Conservation (phyloP, 2,113 vertebrate genomes). For the Uropsilus gracilis region DNA sequence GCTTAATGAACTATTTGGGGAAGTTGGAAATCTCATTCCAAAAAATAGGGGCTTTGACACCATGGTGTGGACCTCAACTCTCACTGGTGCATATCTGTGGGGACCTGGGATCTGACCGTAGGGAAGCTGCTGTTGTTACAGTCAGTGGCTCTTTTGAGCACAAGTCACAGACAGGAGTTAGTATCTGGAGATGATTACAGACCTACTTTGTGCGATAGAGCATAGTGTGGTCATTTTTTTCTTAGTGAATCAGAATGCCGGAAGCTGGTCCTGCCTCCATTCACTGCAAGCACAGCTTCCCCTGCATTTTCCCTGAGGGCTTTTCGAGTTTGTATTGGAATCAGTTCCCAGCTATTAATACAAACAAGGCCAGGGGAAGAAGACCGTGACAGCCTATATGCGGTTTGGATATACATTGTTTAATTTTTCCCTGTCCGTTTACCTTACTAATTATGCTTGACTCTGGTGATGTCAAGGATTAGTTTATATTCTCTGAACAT, state of each 20-base stretch:
- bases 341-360: background rate
- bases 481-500: slow-evolving; percentile 14
- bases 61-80: rapidly evolving
- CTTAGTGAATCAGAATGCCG: background rate
- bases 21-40: background rate
- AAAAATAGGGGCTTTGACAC: background rate
- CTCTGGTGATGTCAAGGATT: slow-evolving; percentile 10
- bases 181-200: background rate
- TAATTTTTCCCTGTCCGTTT: background rate
- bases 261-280: background rate
- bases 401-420: background rate
- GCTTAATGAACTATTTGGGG: background rate
- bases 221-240: background rate
- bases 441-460: background rate
- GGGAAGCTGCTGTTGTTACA: background rate
- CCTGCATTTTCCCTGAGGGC: background rate
- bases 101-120: background rate
- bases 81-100: background rate
- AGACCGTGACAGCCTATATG: background rate
- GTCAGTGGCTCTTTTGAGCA: background rate
- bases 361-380: background rate
- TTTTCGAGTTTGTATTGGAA: background rate
- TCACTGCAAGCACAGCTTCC: background rate
- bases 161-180: background rate
- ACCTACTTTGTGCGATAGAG: background rate